Evolutionary conservation across 2,113 vertebrate genomes (phyloP), one percentile per base, ranked within the genome.

Genomic region (Ia io): DNA sequence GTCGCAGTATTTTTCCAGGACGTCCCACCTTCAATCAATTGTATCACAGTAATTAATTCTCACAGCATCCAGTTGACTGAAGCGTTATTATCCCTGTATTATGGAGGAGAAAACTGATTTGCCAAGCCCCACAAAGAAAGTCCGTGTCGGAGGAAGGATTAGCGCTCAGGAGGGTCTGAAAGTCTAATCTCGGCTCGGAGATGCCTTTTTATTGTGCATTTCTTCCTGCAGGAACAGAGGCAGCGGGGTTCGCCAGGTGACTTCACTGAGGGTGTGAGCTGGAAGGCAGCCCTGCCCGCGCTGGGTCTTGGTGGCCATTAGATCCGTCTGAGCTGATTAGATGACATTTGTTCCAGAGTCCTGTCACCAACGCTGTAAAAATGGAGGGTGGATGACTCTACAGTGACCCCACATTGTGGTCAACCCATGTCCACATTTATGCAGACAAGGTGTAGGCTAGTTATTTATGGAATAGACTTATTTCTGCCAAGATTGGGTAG

Each of bases 11-110:
- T 96, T 96, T 95, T 94, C 82, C 49, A 82, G 90, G 78, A 84
- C 71, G 93, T 96, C 82, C 90, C 96, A 79, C 90, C 95, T 96
- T 93, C 94, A 84, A 59, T 88, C 95, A 92, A 65, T 71, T 96
- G 80, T 93, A 56, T 79, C 94, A 95, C 90, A 93, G 96, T 96
- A 97, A 97, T 97, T 97, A 97, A 95, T 97, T 97, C 90, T 97
- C 97, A 96, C 94, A 97, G 95, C 97, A 97, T 93, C 96, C 95
- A 93, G 97, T 95, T 92, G 96, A 97, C 93, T 94, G 93, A 95
- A 97, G 95, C 95, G 47, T 96, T 95, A 94, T 97, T 95, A 97
- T 97, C 96, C 92, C 93, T 82, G 93, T 53, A 93, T 96, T 97
- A 96, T 90, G 83, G 78, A 94, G 92, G 93, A 85, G 89, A 94